A percentile compares a stretch with the other conserved stretches of the same genome.
These are phyloP conservation scores for Tarsius wallacei DNA, from an alignment of 2,797 vertebrate genomes.

Conservation along the genomic window DNA sequence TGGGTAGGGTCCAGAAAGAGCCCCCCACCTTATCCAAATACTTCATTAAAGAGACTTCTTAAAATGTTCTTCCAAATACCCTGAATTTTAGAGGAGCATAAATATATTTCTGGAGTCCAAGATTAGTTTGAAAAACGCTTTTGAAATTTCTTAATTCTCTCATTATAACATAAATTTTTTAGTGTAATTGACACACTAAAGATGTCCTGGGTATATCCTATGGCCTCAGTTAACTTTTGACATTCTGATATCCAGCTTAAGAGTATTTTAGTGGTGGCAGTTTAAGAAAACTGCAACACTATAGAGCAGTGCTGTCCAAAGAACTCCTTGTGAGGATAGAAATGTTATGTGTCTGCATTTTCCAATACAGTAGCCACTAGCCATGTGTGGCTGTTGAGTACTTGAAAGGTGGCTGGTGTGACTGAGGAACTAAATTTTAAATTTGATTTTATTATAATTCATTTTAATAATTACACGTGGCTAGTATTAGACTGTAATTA, in stretches of 20 bases:
- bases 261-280: slow-evolving; percentile 6
- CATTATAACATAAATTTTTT: not conserved
- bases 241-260: not conserved
- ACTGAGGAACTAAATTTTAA: slow-evolving; percentile 42
- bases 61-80: not conserved
- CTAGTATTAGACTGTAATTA: not conserved
- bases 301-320: not conserved
- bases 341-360: not conserved
- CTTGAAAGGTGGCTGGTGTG: slow-evolving; percentile 23
- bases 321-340: not conserved
- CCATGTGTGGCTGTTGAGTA: not conserved
- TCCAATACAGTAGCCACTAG: not conserved
- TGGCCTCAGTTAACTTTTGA: not conserved
- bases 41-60: slow-evolving; percentile 24
- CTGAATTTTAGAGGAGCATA: slow-evolving; percentile 33
- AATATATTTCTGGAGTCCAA: not conserved
- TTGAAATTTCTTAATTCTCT: slow-evolving; percentile 1
- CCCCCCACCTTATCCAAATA: not conserved
- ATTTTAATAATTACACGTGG: slow-evolving; percentile 20
- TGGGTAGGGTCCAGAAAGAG: not conserved
- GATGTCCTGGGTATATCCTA: not conserved
- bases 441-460: slow-evolving; percentile 38
- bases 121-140: slow-evolving; percentile 38
- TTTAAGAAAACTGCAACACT: not conserved
- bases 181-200: not conserved